Conservation (phyloP, 2,113 vertebrate species). For the Diadophis punctatus region DNA sequence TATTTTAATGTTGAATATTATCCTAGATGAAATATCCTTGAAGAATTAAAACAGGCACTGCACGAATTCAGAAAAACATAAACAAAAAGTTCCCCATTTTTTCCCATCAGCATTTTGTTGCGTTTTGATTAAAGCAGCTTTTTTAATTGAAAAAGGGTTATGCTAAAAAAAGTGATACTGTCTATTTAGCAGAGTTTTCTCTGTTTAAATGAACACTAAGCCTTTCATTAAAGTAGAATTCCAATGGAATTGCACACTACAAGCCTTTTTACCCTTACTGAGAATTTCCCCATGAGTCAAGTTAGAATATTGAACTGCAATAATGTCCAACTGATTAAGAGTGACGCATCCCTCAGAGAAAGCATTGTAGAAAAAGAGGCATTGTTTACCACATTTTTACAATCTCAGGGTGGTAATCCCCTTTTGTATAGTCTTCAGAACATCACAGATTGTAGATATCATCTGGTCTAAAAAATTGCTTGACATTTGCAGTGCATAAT, state of each 20-base stretch:
- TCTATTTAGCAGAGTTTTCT: neutral
- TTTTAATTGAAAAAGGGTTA: neutral
- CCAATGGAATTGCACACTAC: neutral
- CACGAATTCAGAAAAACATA: neutral
- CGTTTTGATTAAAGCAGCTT: neutral
- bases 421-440: constrained; percentile 20
- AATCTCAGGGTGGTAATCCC: constrained; percentile 20
- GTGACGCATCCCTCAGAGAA: constrained; percentile 11
- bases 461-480: constrained; percentile 24
- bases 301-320: neutral
- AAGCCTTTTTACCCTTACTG: neutral
- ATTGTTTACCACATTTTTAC: constrained; percentile 13
- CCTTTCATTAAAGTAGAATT: constrained; percentile 16
- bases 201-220: constrained; percentile 2
- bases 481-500: constrained; percentile 15
- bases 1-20: neutral
- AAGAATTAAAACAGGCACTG: neutral
- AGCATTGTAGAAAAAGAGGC: constrained; percentile 5
- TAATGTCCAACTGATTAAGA: constrained; percentile 17
- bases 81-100: neutral
- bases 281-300: neutral
- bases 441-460: neutral
- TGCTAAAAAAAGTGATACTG: neutral
- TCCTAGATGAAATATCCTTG: neutral
- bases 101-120: neutral